Evolutionary conservation across 2,113 vertebrate species (phyloP).

Genomic region (Mellivora capensis): DNA sequence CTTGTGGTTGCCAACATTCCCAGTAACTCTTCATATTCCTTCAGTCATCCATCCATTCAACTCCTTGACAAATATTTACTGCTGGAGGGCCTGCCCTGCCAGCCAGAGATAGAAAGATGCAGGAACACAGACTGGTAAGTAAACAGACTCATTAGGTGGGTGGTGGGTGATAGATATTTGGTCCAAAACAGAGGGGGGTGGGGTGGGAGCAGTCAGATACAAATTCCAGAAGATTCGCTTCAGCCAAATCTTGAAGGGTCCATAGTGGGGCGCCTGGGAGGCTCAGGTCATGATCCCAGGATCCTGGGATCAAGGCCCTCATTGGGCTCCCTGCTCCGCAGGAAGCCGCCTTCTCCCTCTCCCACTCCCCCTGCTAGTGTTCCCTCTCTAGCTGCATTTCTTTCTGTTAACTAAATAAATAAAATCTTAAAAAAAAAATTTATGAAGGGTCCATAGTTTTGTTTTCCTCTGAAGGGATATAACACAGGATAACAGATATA

Average conservation of each 20-base stretch:
- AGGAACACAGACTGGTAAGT: neutral
- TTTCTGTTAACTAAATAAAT: no score
- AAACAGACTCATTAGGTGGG: neutral
- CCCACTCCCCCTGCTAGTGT: no score
- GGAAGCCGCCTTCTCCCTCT: no score
- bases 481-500: neutral
- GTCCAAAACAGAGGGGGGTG: neutral
- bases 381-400: no score
- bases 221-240: neutral
- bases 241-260: neutral
- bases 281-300: no score
- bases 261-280: neutral
- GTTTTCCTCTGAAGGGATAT: neutral
- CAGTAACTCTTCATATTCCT: neutral
- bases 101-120: neutral
- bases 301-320: no score
- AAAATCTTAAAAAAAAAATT: no score
- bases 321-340: no score
- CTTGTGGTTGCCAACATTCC: neutral
- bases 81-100: neutral
- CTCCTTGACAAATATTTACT: neutral
- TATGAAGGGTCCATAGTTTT: neutral
- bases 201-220: neutral
- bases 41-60: neutral
- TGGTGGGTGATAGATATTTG: neutral